Conservation (phyloP, 2,797 vertebrate genomes). For the Mormyrops boulengeri region DNA sequence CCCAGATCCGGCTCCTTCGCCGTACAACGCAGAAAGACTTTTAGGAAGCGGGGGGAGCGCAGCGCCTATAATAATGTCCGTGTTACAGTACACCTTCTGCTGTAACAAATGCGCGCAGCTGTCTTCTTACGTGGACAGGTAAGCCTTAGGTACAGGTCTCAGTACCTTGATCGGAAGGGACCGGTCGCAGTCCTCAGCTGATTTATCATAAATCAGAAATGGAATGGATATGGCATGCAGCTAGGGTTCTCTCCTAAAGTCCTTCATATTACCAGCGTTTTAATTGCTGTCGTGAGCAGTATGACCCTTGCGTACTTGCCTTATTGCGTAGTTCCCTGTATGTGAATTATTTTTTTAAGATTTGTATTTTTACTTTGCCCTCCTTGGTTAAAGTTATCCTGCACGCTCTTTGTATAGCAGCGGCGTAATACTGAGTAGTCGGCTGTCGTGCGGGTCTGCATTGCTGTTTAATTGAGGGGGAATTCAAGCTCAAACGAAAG, state of each 20-base stretch:
- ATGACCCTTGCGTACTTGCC: not conserved
- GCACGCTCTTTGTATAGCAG: not conserved
- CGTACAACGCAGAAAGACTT: not conserved
- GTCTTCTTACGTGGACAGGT: conserved; percentile 13
- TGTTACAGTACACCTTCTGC: not conserved
- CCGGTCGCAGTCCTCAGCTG: not conserved
- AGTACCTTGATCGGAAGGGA: not conserved
- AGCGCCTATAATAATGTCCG: not conserved
- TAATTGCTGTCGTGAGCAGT: not conserved
- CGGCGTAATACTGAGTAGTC: not conserved
- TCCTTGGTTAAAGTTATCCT: not conserved
- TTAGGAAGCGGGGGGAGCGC: not conserved
- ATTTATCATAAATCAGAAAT: not conserved
- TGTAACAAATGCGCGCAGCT: conserved; percentile 1
- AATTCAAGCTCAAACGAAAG: not conserved
- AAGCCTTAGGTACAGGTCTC: not conserved
- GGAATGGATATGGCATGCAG: not conserved
- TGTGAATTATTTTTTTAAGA: not conserved
- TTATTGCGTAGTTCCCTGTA: not conserved
- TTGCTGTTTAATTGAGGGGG: not conserved
- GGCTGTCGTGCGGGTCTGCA: not conserved
- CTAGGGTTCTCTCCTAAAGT: not conserved
- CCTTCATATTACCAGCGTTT: not conserved
- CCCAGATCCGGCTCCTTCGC: not conserved
- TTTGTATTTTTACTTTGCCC: not conserved